These are phyloP conservation scores for Sapayoa aenigma DNA, from an alignment of 2,113 vertebrate genomes.

Conservation along the genomic window DNA sequence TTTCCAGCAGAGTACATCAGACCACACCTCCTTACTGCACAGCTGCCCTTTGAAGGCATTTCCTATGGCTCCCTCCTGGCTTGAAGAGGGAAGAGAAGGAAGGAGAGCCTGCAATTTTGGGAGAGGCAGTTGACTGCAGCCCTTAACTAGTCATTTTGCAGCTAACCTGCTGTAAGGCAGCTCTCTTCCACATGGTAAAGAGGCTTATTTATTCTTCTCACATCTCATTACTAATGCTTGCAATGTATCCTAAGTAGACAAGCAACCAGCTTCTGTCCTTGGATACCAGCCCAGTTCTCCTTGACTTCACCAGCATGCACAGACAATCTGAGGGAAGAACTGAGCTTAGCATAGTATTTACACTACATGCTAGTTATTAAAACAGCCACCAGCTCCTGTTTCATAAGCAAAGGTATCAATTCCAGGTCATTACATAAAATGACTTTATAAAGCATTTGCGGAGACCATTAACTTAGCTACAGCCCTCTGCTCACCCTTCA, in stretches of 20 bases:
- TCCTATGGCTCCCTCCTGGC: not conserved
- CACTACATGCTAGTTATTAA: not conserved
- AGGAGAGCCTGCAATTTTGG: not conserved
- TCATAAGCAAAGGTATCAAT: not conserved
- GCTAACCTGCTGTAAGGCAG: not conserved
- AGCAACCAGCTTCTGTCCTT: slow-evolving; percentile 5
- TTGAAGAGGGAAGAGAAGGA: not conserved
- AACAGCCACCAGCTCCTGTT: not conserved
- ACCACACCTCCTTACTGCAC: not conserved
- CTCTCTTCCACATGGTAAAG: not conserved
- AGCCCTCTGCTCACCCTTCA: not conserved
- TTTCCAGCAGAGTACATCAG: not conserved
- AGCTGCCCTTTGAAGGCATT: not conserved
- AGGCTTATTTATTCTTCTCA: slow-evolving; percentile 4
- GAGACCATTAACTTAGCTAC: not conserved
- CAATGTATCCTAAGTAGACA: not conserved
- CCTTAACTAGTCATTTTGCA: not conserved
- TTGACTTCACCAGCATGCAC: not conserved
- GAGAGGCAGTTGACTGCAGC: not conserved
- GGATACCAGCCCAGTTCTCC: not conserved
- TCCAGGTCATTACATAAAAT: slow-evolving; percentile 6
- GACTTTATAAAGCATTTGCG: not conserved
- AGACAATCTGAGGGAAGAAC: not conserved
- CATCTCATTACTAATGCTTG: not conserved
- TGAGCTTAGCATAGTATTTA: not conserved